Evolutionary conservation across 2,797 vertebrate genomes (phyloP), one percentile per base, ranked within the genome.

Genomic region (Galago senegalensis): DNA sequence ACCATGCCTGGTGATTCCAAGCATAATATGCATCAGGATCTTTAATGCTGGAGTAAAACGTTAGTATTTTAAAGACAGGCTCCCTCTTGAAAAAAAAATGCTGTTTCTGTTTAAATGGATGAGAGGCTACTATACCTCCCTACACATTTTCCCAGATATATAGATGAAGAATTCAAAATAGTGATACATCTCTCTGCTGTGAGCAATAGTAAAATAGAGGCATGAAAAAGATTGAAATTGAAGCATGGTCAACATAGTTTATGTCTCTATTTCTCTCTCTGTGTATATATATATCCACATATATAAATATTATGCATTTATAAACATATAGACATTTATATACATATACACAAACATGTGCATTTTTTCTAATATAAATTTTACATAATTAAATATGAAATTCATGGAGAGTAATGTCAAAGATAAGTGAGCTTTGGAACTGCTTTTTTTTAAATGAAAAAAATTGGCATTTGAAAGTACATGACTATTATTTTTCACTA

Each of bases 381-480:
- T 85, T 89, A 72, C 1, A 40, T 61, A 87, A 65, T n/a, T 72
- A 20, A 88, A 34, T 70, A 25, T 84, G 82, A 73, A 92, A 83
- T 89, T 89, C 17, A 61, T 72, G 25, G 43, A 27, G 0, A 31
- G 3, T 58, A 58, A 87, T 79, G 76, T 72, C 80, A 94, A 96
- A 89, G 16, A 69, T 5, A 4, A 92, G 10, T 69, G 46, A 61
- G 20, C 4, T 72, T 73, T 58, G 7, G 46, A 81, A 70, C 0
- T 37, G 77, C 14, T 56, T 75, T 93, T 75, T 93, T 96, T 43
- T 27, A 34, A 95, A 58, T 40, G 21, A 79, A 25, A 76, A 76
- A 81, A 94, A 89, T 72, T 65, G 21, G 72, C 25, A 72, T 34
- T 89, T 75, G 56, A 92, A 89, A 87, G 27, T 80, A 65, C 17